Conservation (phyloP, 2,797 vertebrate genomes). For the Cygnus olor region DNA sequence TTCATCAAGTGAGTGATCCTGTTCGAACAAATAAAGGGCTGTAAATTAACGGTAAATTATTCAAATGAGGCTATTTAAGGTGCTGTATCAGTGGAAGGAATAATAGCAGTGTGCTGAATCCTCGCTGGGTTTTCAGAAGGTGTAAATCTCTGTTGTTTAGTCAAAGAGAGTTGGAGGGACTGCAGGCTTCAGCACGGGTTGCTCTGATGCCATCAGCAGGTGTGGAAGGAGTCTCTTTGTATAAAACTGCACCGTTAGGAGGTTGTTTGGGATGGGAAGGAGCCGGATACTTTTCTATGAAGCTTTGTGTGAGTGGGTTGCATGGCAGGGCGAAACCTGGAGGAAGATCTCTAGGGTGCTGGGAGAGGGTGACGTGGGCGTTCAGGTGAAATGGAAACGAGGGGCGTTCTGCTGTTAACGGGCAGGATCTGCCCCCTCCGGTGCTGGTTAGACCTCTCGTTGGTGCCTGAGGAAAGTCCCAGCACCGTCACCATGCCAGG, state of each 20-base stretch:
- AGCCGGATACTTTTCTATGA: accelerated
- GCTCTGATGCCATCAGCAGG: accelerated
- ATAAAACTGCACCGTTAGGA: background rate
- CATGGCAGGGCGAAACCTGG: background rate
- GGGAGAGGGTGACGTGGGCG: accelerated
- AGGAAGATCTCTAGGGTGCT: background rate
- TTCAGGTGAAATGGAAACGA: background rate
- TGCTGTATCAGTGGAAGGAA: background rate
- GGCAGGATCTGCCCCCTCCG: background rate
- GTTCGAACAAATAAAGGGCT: background rate
- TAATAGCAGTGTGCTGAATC: background rate
- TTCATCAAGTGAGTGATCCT: background rate
- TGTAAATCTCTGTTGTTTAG: accelerated
- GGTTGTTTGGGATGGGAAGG: background rate
- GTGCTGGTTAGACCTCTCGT: background rate
- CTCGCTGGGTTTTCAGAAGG: background rate
- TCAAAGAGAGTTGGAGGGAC: background rate
- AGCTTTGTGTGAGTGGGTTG: accelerated
- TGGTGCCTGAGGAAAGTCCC: background rate
- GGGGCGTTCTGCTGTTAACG: background rate
- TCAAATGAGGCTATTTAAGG: background rate
- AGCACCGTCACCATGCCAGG: background rate
- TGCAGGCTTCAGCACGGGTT: background rate
- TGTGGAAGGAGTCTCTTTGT: background rate
- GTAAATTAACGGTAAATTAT: background rate